These are phyloP conservation scores for Tyto alba DNA, from an alignment of 2,113 vertebrate species.

Conservation along the genomic window DNA sequence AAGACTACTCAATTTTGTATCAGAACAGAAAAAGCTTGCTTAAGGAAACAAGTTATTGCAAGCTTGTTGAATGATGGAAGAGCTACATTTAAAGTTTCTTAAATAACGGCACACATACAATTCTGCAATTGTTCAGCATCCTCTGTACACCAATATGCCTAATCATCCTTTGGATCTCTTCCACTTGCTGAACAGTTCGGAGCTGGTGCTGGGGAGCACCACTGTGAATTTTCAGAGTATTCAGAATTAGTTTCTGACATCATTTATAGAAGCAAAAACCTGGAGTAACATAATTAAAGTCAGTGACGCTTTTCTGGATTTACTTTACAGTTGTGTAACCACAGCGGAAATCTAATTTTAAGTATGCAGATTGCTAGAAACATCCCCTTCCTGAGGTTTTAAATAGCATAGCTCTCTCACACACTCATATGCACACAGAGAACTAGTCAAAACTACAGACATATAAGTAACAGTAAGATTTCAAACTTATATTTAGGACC, in stretches of 20 bases:
- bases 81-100: background rate
- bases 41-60: background rate
- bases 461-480: background rate
- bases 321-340: conserved; percentile 12
- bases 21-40: background rate
- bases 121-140: background rate
- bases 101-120: background rate
- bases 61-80: background rate
- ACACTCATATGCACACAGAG: background rate
- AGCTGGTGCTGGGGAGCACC: background rate
- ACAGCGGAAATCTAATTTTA: conserved; percentile 24
- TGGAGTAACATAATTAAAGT: conserved; percentile 5
- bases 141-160: background rate
- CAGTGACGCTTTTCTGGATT: background rate
- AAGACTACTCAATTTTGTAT: background rate
- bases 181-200: background rate
- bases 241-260: background rate
- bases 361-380: conserved; percentile 5
- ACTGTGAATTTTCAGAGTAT: background rate
- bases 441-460: background rate
- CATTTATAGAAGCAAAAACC: background rate
- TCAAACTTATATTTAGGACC: background rate
- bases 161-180: conserved; percentile 13
- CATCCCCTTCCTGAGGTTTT: background rate
- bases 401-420: background rate